These are phyloP conservation scores for Gobio gobio DNA, from an alignment of 2,113 vertebrate species.

Conservation along the genomic window DNA sequence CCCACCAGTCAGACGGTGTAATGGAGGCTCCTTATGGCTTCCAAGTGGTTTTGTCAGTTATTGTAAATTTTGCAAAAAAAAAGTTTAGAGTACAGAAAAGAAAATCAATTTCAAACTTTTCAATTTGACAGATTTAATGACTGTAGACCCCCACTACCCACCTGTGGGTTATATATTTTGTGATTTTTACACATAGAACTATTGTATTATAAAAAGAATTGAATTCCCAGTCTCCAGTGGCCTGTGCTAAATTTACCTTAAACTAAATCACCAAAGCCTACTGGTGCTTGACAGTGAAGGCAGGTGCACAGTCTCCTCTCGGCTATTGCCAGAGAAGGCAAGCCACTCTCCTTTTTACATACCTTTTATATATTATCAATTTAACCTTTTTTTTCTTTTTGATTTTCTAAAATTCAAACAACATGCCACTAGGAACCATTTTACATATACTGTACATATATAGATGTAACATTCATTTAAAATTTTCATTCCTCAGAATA, in stretches of 20 bases:
- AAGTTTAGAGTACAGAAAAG: conserved; percentile 38
- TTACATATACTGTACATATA: neutral
- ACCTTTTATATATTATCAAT: neutral
- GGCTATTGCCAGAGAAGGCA: conserved; percentile 66
- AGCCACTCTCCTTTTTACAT: neutral
- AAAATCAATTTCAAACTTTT: conserved; percentile 67
- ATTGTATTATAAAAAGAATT: conserved; percentile 73
- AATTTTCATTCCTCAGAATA: neutral
- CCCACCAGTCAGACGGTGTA: neutral
- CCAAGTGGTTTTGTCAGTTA: neutral
- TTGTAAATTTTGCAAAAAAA: conserved; percentile 22
- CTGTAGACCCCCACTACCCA: conserved; percentile 57
- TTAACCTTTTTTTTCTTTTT: neutral
- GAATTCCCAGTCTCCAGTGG: conserved; percentile 72
- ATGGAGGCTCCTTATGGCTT: conserved; percentile 1
- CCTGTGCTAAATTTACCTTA: conserved; percentile 76
- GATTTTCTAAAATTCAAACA: neutral
- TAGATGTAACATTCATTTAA: conserved; percentile 1
- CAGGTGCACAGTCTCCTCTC: conserved; percentile 66
- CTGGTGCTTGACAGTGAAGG: conserved; percentile 74
- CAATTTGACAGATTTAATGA: conserved; percentile 67
- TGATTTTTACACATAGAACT: conserved; percentile 60
- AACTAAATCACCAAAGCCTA: conserved; percentile 77
- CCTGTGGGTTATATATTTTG: conserved; percentile 71
- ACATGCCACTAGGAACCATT: neutral